Evolutionary conservation across 53 echinoderm and acorn worm genomes (phyloP), one percentile per base, ranked within the genome.

Genomic region (Holothuria scabra): DNA sequence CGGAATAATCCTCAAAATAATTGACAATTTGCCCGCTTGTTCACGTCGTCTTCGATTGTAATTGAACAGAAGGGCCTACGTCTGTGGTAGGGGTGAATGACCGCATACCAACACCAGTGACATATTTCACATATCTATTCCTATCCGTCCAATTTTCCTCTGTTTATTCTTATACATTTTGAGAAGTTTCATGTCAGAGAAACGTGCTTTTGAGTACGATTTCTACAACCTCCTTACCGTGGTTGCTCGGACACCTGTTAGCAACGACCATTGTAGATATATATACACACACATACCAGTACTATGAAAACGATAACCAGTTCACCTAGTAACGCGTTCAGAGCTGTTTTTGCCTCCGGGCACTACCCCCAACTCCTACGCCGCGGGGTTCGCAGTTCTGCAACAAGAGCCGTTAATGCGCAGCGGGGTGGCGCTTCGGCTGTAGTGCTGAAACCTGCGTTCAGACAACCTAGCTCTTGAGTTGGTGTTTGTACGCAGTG

Each of bases 331-430:
- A 72, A 44, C 24, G 72, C 72, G 72, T 34, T 23, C 72, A 16
- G 20, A 28, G 29, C 22, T 70, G 70, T 22, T 46, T 28, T 28
- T 28, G 52, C 58, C 78, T 32, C 30, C 28, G 19, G 78, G 78
- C 78, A 52, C 56, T 78, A 78, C 78, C 78, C 78, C 78, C 78
- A 78, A 78, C 78, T 78, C 78, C 57, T 58, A 58, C 78, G 78
- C 78, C 78, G 78, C 78, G 78, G 78, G 78, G 78, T 57, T 56
- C 78, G 49, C 52, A 26, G 28, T 20, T 55, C 78, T 32, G 78
- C 56, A 78, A 78, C 78, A 58, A 78, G 78, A 78, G 52, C 56
- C 58, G 56, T 19, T 78, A 56, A 78, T 78, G 78, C 78, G 52
- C 78, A 78, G 78, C 78, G 59, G 78, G 78, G 30, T 52, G 18